phyloP scores from a whole-genome alignment of 2,888 invertebrate species.

The Nemapogon koenigi region DNA sequence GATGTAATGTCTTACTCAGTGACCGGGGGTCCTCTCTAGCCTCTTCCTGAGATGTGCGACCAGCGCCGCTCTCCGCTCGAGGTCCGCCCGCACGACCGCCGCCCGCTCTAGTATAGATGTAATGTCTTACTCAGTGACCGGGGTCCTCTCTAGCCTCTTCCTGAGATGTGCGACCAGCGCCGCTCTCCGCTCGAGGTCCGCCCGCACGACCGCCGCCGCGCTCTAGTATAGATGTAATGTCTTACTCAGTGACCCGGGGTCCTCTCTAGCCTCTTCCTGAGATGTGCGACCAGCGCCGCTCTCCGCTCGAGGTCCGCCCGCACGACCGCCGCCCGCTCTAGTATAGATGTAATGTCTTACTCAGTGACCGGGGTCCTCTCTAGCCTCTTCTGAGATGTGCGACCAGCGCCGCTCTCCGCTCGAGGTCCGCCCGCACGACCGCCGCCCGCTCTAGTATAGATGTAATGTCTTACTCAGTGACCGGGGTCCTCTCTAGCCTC shows the following conservation, averaged over 20 bases:
- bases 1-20: conserved; percentile 93
- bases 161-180: conserved; percentile 83
- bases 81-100: conserved; percentile 65
- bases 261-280: conserved; percentile 80
- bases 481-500: conserved; percentile 82
- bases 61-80: conserved; percentile 78
- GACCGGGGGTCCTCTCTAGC: conserved; percentile 82
- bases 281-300: conserved; percentile 78
- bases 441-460: conserved; percentile 54
- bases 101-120: no score
- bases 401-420: conserved; percentile 78
- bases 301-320: conserved; percentile 79
- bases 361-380: conserved; percentile 87
- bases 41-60: conserved; percentile 83
- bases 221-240: no score
- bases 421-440: conserved; percentile 70
- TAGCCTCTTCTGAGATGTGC: conserved; percentile 81
- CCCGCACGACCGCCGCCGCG: conserved; percentile 52
- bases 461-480: conserved; percentile 81
- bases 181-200: conserved; percentile 79
- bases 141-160: conserved; percentile 79
- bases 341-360: no score
- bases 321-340: conserved; percentile 51
- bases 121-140: conserved; percentile 91
- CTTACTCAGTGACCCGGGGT: conserved; percentile 90